A percentile compares a stretch with the other conserved stretches of the same genome.
Evolutionary conservation across 2,888 invertebrate genomes (phyloP).

Genomic region (Gibbula magus): DNA sequence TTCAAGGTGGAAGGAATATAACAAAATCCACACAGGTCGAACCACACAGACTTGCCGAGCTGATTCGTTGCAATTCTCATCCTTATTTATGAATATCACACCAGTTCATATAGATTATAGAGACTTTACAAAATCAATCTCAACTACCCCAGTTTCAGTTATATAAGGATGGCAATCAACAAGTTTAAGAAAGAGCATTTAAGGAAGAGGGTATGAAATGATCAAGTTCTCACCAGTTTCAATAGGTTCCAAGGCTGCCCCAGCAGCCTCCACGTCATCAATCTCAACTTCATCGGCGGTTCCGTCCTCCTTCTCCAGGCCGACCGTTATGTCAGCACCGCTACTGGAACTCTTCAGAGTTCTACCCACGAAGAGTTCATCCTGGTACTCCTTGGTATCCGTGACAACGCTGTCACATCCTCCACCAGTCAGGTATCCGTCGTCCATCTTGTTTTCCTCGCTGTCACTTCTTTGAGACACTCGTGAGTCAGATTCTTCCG

Average conservation of each 20-base stretch:
- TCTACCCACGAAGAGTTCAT: slow-evolving; percentile 6
- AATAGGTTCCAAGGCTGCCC: background rate
- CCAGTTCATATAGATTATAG: too few species aligned
- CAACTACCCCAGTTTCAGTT: too few species aligned
- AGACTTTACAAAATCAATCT: too few species aligned
- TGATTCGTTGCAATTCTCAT: too few species aligned
- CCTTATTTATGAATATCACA: too few species aligned
- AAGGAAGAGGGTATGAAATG: too few species aligned
- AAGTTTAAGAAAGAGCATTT: too few species aligned
- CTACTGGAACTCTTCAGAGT: slow-evolving; percentile 28
- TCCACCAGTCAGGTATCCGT: background rate
- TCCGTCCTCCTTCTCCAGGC: slow-evolving; percentile 36
- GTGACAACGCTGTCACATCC: slow-evolving; percentile 3
- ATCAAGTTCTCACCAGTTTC: background rate
- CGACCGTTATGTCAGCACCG: slow-evolving; percentile 33
- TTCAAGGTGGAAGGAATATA: too few species aligned
- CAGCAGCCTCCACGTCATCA: slow-evolving; percentile 27
- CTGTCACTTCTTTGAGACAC: background rate
- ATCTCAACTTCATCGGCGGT: slow-evolving; percentile 31
- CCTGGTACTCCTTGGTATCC: background rate
- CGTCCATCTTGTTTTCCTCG: background rate
- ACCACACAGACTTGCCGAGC: too few species aligned
- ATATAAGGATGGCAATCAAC: background rate
- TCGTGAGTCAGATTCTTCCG: background rate
- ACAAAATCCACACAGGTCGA: too few species aligned